phyloP scores from a whole-genome alignment of 2,797 vertebrate genomes.

The Telmatherina bonti region DNA sequence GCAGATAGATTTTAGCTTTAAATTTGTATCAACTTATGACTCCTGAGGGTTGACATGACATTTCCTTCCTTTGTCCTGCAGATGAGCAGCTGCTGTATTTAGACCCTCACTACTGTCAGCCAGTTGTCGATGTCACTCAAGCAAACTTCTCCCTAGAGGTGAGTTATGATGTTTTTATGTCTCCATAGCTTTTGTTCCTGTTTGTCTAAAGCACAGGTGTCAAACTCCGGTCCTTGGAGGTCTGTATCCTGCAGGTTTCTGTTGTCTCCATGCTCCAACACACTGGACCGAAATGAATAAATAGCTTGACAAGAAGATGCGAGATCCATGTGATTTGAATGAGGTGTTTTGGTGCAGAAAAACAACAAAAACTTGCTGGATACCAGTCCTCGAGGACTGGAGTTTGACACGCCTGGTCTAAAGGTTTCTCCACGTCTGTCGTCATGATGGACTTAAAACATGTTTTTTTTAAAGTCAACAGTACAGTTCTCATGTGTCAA shows the following conservation, averaged over 20 bases:
- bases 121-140: conserved; percentile 86
- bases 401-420: too few species aligned
- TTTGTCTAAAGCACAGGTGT: neutral
- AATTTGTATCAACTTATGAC: neutral
- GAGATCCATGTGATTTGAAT: too few species aligned
- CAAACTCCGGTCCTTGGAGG: too few species aligned
- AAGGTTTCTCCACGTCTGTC: neutral
- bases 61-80: conserved; percentile 58
- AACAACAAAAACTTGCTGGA: too few species aligned
- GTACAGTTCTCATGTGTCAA: too few species aligned
- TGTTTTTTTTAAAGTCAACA: conserved; percentile 4
- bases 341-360: too few species aligned
- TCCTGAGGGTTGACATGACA: neutral
- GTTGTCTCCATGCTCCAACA: too few species aligned
- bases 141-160: conserved; percentile 89
- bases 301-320: too few species aligned
- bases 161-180: conserved; percentile 26
- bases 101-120: conserved; percentile 95
- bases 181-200: neutral
- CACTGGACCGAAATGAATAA: too few species aligned
- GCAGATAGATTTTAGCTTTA: neutral
- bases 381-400: too few species aligned
- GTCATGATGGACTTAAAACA: neutral
- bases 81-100: conserved; percentile 93
- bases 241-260: too few species aligned